Evolutionary conservation across 1,140 invertebrate genomes (phyloP), one percentile per base, ranked within the genome.

Genomic region (Rhynchophorus ferrugineus): DNA sequence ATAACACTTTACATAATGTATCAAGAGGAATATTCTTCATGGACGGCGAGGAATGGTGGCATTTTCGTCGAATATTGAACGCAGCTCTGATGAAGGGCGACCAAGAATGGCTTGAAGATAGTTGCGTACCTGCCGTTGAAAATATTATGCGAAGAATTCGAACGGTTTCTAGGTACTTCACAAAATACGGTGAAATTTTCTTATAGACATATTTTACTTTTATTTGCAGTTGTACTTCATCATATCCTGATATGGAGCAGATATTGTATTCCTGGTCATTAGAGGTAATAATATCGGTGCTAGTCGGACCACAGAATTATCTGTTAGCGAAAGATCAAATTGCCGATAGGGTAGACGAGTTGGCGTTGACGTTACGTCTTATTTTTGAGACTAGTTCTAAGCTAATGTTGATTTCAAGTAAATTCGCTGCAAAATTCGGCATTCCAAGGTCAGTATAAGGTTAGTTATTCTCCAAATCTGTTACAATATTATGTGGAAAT

Each of bases 11-110:
- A 1, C 76, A 83, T 56, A 75, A 78, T 21, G 81, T 78, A 39
- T 73, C 81, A 57, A 76, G 90, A 58, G 90, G 90, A 13, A 71
- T 94, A 7, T 84, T 92, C 62, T 94, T 93, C 68, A 92, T 92
- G 89, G 75, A 90, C 54, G 88, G 85, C 2, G 73, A 82, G 42
- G 85, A 91, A 69, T 92, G 89, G 89, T 64, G 81, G 50, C 71
- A 73, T 47, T 75, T 77, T 61, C 73, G 89, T 21, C 74, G 77
- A 61, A 78, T 83, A 56, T 71, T 91, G 64, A 91, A 90, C 67
- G 82, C 80, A 67, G 65, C 83, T 54, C 70, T 93, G 48, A 70
- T 91, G 19, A 74, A 75, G 61, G 72, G 72, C 36, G 64, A 72
- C 34, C 37, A 61, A 16, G 49, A 61, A 44, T 72, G 72, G 64